Evolutionary conservation across 2,888 invertebrate genomes (phyloP).

Genomic region (Drosophila tripunctata): DNA sequence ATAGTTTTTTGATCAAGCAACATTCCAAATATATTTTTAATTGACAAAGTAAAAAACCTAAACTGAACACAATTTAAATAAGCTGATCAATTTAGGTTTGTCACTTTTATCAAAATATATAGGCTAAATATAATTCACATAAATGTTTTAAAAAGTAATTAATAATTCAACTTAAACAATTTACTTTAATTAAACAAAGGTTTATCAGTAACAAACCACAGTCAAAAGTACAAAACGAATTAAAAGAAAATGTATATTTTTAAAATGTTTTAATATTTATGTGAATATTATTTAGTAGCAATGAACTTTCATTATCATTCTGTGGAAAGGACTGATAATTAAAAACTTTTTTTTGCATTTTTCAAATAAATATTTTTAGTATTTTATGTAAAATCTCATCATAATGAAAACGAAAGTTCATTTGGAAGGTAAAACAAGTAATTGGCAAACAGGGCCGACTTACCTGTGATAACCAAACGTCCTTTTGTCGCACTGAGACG

Average conservation of each 20-base stretch:
- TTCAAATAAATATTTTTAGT: neutral
- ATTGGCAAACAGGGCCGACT: slow-evolving; percentile 84
- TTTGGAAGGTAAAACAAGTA: neutral
- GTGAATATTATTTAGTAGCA: slow-evolving; percentile 29
- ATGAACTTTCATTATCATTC: slow-evolving; percentile 29
- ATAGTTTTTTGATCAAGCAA: no score
- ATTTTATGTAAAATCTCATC: neutral
- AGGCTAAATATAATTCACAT: slow-evolving; percentile 9
- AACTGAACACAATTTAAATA: neutral
- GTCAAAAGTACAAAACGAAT: neutral
- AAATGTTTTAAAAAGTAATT: neutral
- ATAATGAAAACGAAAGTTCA: slow-evolving; percentile 26
- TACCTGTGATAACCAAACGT: slow-evolving; percentile 97
- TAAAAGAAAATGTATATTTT: neutral
- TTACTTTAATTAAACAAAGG: no score
- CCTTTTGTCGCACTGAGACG: slow-evolving; percentile 96
- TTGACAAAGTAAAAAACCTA: slow-evolving; percentile 11
- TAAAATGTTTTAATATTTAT: neutral
- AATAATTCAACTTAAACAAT: neutral
- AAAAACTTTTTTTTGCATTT: neutral
- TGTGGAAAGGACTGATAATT: neutral
- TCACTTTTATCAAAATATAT: slow-evolving; percentile 3
- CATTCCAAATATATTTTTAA: slow-evolving; percentile 43
- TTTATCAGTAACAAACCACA: no score
- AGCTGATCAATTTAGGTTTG: neutral